Conservation (phyloP, 2,888 invertebrate species). For the Antheraea assamensis region DNA sequence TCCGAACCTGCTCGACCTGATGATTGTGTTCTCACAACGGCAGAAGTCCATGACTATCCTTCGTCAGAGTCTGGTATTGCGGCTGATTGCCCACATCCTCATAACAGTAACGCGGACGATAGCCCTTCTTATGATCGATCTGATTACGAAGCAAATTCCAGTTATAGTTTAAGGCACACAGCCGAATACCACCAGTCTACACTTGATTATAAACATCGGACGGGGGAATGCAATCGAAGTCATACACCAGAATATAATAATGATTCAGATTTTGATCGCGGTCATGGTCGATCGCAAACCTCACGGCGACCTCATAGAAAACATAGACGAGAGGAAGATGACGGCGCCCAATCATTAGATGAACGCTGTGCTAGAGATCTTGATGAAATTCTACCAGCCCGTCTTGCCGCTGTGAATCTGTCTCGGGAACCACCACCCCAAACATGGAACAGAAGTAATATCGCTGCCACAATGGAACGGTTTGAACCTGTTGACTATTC, state of each 20-base stretch:
- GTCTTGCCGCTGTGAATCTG: constrained; percentile 75
- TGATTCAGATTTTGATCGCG: constrained; percentile 67
- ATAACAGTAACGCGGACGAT: constrained; percentile 73
- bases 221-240: constrained; percentile 68
- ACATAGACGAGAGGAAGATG: constrained; percentile 70
- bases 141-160: constrained; percentile 73
- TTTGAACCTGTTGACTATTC: constrained; percentile 89
- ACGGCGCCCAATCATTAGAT: constrained; percentile 74
- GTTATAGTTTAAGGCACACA: constrained; percentile 68
- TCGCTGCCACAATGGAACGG: constrained; percentile 85
- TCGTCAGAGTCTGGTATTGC: constrained; percentile 81
- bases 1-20: constrained; percentile 76
- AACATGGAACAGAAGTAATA: constrained; percentile 84
- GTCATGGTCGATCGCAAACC: constrained; percentile 67
- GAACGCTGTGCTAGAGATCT: constrained; percentile 76
- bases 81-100: constrained; percentile 76
- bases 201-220: constrained; percentile 68
- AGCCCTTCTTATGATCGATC: constrained; percentile 75
- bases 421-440: constrained; percentile 73
- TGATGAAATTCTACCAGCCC: constrained; percentile 77
- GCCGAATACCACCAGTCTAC: constrained; percentile 67
- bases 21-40: constrained; percentile 74
- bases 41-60: constrained; percentile 79
- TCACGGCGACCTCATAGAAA: constrained; percentile 66
- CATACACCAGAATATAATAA: constrained; percentile 74